Evolutionary conservation across 2,888 invertebrate species (phyloP).

Genomic region (Adineta ricciae): DNA sequence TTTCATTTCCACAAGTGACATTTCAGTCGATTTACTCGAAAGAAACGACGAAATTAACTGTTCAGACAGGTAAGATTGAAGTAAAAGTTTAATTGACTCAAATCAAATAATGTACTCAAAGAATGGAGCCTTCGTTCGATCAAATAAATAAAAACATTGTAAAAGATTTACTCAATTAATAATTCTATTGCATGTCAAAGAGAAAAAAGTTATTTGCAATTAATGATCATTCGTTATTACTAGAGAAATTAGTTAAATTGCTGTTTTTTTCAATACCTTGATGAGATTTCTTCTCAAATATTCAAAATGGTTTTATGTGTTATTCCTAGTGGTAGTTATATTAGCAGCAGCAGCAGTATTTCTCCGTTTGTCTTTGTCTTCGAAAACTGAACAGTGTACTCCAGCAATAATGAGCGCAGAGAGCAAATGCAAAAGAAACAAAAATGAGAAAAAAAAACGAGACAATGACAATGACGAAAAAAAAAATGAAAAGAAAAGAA

Average conservation of each 20-base stretch:
- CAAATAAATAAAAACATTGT: background rate
- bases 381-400: slow-evolving; percentile 3
- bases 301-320: background rate
- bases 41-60: too few species aligned
- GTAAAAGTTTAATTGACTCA: background rate
- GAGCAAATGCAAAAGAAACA: slow-evolving; percentile 9
- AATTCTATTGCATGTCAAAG: slow-evolving; percentile 13
- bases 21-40: too few species aligned
- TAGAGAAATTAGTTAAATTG: background rate
- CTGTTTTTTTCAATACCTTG: background rate
- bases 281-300: background rate
- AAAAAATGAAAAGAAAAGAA: slow-evolving; percentile 4
- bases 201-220: background rate
- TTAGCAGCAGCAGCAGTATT: background rate
- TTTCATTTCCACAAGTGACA: too few species aligned
- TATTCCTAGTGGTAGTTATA: background rate
- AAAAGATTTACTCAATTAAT: slow-evolving; percentile 5
- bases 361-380: slow-evolving; percentile 4
- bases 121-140: background rate
- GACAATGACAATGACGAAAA: slow-evolving; percentile 13
- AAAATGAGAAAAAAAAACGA: background rate
- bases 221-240: background rate
- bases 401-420: slow-evolving; percentile 9
- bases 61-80: too few species aligned
- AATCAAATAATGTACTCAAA: background rate